Evolutionary conservation across 2,113 vertebrate genomes (phyloP), one percentile per base, ranked within the genome.

Genomic region (Elephantulus edwardii): DNA sequence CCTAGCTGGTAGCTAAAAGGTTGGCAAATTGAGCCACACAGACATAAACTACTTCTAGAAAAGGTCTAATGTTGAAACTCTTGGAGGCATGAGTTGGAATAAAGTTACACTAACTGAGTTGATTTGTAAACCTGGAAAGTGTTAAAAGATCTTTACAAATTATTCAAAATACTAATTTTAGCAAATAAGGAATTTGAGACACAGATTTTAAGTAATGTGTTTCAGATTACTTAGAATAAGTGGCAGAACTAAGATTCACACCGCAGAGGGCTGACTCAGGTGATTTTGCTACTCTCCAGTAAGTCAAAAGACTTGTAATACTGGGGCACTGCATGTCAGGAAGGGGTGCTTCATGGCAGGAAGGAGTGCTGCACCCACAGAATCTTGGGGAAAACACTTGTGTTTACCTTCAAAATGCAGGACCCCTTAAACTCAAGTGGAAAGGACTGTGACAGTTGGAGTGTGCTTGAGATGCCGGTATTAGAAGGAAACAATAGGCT

Each of bases 241-340:
- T 22, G 2, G 10, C 0, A 1, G 66, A 71, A 68, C 64, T 4
- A 2, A 22, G 50, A 50, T 9, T 13, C 68, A 0, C 0, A 1
- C 11, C 11, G n/a, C 42, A 7, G 50, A 5, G 28, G 1, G 26
- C 16, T 8, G 44, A 0, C 0, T 6, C 3, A 1, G 0, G 13
- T 1, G 7, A 33, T 16, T 19, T 19, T 38, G 2, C 52, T 40
- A 40, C 6, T 9, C 46, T 20, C 6, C 0, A 8, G 9, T 50
- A 8, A 8, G 16, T 16, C 48, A 8, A 50, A 50, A 16, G 48
- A 50, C 9, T 16, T 50, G 9, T 50, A 16, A 50, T 50, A 50
- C 9, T 50, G 48, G 8, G 16, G 48, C 16, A 16, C 9, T 50
- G 48, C 48, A 50, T 8, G n/a, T n/a, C n/a, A n/a, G n/a, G n/a